Percentiles rank a stretch among this genome's conserved stretches.
These are phyloP conservation scores for Zapornia atra DNA, from an alignment of 2,113 vertebrate species.

Conservation along the genomic window DNA sequence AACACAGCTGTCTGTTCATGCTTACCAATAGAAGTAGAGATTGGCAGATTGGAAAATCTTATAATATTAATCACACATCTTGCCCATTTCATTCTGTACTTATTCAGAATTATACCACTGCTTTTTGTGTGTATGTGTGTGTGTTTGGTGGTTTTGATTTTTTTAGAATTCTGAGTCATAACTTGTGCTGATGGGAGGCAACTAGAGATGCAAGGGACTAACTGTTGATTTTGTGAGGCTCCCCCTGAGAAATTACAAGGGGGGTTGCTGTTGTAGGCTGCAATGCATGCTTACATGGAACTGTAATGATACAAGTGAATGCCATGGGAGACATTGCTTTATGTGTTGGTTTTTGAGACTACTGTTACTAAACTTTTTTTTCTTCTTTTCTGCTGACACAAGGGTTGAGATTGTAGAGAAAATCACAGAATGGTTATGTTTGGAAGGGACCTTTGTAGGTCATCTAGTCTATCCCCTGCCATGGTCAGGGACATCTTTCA, in stretches of 20 bases:
- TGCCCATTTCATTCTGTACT: neutral
- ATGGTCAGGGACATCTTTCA: neutral
- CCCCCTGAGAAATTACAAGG: neutral
- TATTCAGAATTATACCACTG: neutral
- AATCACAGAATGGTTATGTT: neutral
- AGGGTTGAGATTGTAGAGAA: neutral
- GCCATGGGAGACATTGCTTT: neutral
- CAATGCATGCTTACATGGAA: neutral
- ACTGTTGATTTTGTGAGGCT: neutral
- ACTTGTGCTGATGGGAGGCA: neutral
- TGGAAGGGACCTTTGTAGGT: neutral
- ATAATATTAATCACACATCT: fast-evolving
- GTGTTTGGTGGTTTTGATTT: neutral
- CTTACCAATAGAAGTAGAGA: neutral
- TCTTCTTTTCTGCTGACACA: neutral
- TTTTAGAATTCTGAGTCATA: neutral
- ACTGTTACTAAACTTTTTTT: neutral
- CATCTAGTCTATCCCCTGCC: neutral
- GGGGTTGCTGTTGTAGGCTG: neutral
- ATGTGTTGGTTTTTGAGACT: neutral
- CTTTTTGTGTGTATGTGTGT: neutral
- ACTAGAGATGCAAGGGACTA: neutral
- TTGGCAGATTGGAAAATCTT: neutral
- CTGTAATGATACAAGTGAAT: neutral
- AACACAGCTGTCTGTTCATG: neutral